Conservation (phyloP, 2,888 invertebrate genomes). For the Nysson spinosus region DNA sequence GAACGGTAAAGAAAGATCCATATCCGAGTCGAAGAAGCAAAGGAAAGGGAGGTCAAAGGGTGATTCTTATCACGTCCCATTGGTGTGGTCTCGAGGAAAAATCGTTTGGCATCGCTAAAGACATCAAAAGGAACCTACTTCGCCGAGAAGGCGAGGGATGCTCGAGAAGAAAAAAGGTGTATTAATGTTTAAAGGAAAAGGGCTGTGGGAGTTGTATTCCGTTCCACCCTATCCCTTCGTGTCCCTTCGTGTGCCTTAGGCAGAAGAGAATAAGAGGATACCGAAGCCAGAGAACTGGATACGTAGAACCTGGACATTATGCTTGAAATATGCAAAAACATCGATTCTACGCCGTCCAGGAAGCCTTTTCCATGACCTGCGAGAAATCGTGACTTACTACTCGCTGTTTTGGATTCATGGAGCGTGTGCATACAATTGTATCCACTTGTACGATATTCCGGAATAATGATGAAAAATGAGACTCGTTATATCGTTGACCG, state of each 20-base stretch:
- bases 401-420: slow-evolving; percentile 4
- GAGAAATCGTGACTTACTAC: slow-evolving; percentile 27
- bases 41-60: not conserved
- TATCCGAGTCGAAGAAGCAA: no score
- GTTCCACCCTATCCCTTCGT: not conserved
- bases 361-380: slow-evolving; percentile 9
- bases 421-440: no score
- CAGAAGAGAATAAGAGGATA: not conserved
- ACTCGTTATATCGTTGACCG: no score
- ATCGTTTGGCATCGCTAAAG: not conserved
- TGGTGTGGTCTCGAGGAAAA: not conserved
- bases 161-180: slow-evolving; percentile 3
- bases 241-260: not conserved
- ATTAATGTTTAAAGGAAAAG: slow-evolving; percentile 34
- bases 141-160: not conserved
- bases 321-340: slow-evolving; percentile 68
- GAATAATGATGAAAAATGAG: no score
- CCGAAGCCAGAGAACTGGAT: not conserved
- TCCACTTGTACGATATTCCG: no score
- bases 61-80: not conserved
- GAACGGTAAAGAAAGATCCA: no score
- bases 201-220: not conserved
- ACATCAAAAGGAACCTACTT: not conserved
- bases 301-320: slow-evolving; percentile 29
- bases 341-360: slow-evolving; percentile 58